Evolutionary conservation across 2,113 vertebrate genomes (phyloP), one percentile per base, ranked within the genome.

Genomic region (Vulpes lagopus): DNA sequence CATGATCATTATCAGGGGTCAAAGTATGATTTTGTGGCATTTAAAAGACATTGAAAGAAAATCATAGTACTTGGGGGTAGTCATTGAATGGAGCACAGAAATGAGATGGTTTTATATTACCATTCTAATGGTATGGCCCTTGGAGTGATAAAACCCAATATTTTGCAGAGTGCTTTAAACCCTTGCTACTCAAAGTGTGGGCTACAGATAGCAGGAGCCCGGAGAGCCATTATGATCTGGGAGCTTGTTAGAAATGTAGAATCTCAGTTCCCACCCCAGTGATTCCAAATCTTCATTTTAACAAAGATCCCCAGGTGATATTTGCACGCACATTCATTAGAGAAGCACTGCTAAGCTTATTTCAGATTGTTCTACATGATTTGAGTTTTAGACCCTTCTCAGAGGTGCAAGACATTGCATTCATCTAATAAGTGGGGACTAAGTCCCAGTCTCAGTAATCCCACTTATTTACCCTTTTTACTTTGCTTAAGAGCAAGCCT

Each of bases 31-130:
- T 86, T 64, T 64, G 25, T 64, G 62, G 32, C 60, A 89, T 71
- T 92, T 91, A 85, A 74, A 97, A 94, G 79, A 81, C 74, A 92
- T 19, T 0, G 6, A 51, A 57, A 94, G 94, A 89, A 95, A 93
- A 89, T 35, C 80, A 78, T 15, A 43, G 57, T 32, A 51, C 43
- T 80, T 60, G 8, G 30, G 55, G 53, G 53, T 88, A 62, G 67
- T 62, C 91, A 74, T 35, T 78, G 83, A 38, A 10, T 0, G 1
- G 60, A 76, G 25, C 51, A 8, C 15, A 79, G 73, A 71, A 79
- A 89, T 81, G 38, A 83, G 93, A 43, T 30, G 17, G 11, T 91
- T 80, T 62, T 78, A 15, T 90, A 23, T 69, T 81, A 15, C n/a
- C 38, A 1, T 65, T 55, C 23, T 35, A 25, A 83, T 8, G 30